A percentile compares a stretch with the other conserved stretches of the same genome.
Conservation (phyloP, 2,113 vertebrate species). For the Myiagra hebetior region DNA sequence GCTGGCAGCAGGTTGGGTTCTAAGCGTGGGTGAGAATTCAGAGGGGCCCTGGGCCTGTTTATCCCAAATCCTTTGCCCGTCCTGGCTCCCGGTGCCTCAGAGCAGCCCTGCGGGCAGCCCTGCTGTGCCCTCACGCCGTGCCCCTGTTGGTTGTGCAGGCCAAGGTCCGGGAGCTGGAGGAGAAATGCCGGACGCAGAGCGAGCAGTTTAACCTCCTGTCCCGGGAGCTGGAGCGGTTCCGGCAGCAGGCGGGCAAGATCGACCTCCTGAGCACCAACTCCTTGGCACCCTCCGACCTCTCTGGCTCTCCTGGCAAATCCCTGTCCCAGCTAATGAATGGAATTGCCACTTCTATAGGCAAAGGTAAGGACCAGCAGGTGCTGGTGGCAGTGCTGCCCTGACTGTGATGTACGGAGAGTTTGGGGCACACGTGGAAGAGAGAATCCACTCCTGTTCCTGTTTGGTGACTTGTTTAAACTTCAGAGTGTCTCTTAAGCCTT, state of each 20-base stretch:
- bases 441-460: not conserved
- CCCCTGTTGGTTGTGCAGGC: conserved; percentile 64
- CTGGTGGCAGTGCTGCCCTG: not conserved
- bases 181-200: conserved; percentile 92
- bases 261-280: conserved; percentile 82
- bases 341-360: conserved; percentile 82
- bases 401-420: not conserved
- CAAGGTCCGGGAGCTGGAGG: conserved; percentile 95
- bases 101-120: not conserved
- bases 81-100: not conserved
- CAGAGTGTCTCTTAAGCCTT: not conserved
- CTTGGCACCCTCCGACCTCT: conserved; percentile 68
- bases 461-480: not conserved
- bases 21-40: not conserved
- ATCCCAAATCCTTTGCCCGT: not conserved
- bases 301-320: conserved; percentile 79
- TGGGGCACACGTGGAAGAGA: not conserved
- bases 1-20: rapidly evolving
- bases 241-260: conserved; percentile 87
- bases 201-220: conserved; percentile 97
- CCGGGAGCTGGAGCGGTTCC: conserved; percentile 89
- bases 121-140: not conserved
- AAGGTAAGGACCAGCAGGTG: conserved; percentile 74
- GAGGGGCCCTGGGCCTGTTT: too few species aligned
- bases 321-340: conserved; percentile 87